These are phyloP conservation scores for Gryllus longicercus DNA, from an alignment of 2,888 invertebrate genomes.

Conservation along the genomic window DNA sequence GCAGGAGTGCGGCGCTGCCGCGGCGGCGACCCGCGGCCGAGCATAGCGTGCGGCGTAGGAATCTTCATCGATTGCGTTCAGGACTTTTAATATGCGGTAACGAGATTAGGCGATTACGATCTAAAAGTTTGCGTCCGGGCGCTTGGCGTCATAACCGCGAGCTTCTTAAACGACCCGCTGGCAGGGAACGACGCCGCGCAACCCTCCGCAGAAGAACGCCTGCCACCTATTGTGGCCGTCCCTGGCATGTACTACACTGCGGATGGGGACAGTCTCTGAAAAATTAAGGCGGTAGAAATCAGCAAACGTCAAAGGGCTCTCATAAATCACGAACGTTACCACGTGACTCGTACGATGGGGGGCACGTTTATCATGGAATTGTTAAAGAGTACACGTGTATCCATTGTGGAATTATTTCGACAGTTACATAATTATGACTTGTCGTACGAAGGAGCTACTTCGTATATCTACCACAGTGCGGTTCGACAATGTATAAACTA, in stretches of 20 bases:
- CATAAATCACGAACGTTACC: no score
- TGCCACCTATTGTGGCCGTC: background rate
- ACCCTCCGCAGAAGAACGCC: background rate
- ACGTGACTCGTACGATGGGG: no score
- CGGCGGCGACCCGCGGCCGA: background rate
- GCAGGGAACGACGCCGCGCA: background rate
- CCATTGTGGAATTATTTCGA: no score
- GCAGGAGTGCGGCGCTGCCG: background rate
- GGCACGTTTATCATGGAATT: no score
- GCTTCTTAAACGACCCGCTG: background rate
- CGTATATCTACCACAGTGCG: no score
- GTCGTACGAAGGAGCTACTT: no score
- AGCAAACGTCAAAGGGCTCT: no score
- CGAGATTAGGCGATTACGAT: background rate
- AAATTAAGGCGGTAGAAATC: no score
- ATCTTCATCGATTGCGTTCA: background rate
- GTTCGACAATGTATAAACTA: no score
- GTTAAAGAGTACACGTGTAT: no score
- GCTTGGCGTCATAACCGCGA: background rate
- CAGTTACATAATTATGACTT: no score
- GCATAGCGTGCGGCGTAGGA: background rate
- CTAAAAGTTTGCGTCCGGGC: background rate
- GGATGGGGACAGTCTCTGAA: no score
- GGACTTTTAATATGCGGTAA: constrained; percentile 8
- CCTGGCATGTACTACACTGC: background rate